Evolutionary conservation across 2,113 vertebrate genomes (phyloP).

Genomic region (Vombatus ursinus): DNA sequence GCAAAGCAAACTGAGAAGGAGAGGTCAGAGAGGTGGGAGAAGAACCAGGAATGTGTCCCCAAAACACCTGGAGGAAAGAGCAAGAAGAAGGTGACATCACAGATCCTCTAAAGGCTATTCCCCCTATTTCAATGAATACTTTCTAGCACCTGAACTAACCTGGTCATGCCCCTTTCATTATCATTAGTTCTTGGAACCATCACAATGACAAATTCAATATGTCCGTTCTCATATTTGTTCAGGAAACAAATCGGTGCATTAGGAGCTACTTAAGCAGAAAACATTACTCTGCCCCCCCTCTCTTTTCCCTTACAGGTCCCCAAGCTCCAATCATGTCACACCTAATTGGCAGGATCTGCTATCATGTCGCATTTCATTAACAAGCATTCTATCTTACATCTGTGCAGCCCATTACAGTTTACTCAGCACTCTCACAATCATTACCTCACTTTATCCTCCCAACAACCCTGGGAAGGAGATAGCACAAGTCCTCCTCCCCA

Average conservation of each 20-base stretch:
- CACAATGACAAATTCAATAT: constrained; percentile 56
- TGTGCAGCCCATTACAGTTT: neutral
- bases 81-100: neutral
- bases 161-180: constrained; percentile 23
- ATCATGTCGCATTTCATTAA: constrained; percentile 59
- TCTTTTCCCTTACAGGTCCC: neutral
- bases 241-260: constrained; percentile 48
- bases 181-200: constrained; percentile 1
- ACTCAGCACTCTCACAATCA: neutral
- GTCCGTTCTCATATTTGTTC: constrained; percentile 48
- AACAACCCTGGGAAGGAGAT: neutral
- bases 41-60: neutral
- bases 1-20: neutral
- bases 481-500: neutral
- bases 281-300: neutral
- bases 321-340: constrained; percentile 55
- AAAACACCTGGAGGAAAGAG: neutral
- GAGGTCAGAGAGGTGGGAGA: neutral
- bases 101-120: neutral
- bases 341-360: constrained; percentile 61
- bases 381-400: constrained; percentile 35
- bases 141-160: neutral
- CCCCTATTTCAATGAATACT: neutral
- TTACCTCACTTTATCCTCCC: neutral
- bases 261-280: constrained; percentile 35